phyloP scores from a whole-genome alignment of 2,113 vertebrate genomes.

The Thermophis baileyi region DNA sequence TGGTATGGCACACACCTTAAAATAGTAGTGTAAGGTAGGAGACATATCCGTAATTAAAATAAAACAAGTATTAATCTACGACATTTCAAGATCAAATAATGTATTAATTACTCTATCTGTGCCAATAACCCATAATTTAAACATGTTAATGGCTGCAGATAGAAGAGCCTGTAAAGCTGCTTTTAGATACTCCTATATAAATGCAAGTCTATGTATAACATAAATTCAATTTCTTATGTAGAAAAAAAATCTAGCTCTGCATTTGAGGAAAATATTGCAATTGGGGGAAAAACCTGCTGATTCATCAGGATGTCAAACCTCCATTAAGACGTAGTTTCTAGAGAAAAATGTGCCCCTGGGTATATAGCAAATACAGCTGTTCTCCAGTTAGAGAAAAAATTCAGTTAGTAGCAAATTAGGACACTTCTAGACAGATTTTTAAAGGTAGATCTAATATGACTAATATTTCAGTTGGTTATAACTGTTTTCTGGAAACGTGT shows the following conservation, averaged over 20 bases:
- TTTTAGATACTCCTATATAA: not conserved
- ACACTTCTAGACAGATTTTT: too few species aligned
- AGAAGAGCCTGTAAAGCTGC: not conserved
- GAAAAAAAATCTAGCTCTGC: not conserved
- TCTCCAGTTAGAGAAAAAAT: too few species aligned
- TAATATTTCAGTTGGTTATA: too few species aligned
- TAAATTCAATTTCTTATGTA: not conserved
- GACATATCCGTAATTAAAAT: not conserved
- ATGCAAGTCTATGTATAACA: not conserved
- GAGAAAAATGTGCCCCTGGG: not conserved
- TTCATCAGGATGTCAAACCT: not conserved
- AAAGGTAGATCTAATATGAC: too few species aligned
- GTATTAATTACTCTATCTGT: not conserved
- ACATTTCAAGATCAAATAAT: too few species aligned
- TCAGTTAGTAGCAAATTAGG: too few species aligned
- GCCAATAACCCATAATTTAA: not conserved
- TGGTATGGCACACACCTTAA: not conserved
- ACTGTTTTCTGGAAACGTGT: too few species aligned
- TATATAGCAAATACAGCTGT: too few species aligned
- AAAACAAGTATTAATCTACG: too few species aligned
- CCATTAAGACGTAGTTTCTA: not conserved
- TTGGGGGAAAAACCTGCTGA: not conserved
- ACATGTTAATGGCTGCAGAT: not conserved
- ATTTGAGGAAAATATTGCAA: not conserved
- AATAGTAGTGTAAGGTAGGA: not conserved